Evolutionary conservation across 1,140 invertebrate species (phyloP).

Genomic region (Drosophila auraria): DNA sequence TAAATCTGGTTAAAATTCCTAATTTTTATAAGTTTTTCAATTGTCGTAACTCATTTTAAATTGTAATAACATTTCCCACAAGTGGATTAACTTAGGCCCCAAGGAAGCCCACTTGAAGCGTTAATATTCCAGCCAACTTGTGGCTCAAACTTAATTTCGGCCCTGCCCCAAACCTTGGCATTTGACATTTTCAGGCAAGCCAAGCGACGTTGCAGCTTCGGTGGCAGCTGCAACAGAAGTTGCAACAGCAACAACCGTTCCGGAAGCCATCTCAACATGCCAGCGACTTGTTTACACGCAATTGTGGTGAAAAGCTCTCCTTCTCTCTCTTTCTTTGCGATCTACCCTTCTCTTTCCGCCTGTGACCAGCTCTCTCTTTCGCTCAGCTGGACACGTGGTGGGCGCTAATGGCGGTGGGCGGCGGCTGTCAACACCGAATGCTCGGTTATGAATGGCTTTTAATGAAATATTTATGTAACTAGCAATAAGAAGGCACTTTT

Average conservation of each 20-base stretch:
- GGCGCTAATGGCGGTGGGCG: slow-evolving; percentile 36
- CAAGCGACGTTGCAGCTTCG: slow-evolving; percentile 26
- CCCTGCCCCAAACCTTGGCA: slow-evolving; percentile 60
- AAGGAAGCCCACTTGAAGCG: slow-evolving; percentile 1
- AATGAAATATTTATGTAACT: slow-evolving; percentile 80
- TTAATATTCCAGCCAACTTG: slow-evolving; percentile 37
- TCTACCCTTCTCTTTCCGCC: slow-evolving; percentile 16
- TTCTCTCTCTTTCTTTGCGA: slow-evolving; percentile 13
- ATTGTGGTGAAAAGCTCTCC: slow-evolving; percentile 75
- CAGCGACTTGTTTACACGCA: slow-evolving; percentile 58
- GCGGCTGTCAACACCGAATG: slow-evolving; percentile 59
- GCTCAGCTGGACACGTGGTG: slow-evolving; percentile 61
- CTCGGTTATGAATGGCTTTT: slow-evolving; percentile 76
- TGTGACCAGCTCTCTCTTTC: slow-evolving; percentile 10
- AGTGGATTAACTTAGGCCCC: slow-evolving; percentile 3
- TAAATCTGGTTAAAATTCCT: too few species aligned
- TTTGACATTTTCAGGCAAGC: slow-evolving; percentile 66
- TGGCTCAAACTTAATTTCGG: slow-evolving; percentile 25
- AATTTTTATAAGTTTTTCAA: neutral
- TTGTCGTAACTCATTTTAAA: neutral
- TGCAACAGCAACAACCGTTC: slow-evolving; percentile 31
- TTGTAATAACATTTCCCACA: slow-evolving; percentile 8
- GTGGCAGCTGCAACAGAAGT: slow-evolving; percentile 29
- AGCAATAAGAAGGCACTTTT: slow-evolving; percentile 59
- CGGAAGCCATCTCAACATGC: slow-evolving; percentile 23